Evolutionary conservation across 2,113 vertebrate species (phyloP), one percentile per base, ranked within the genome.

Genomic region (Xenus cinereus): DNA sequence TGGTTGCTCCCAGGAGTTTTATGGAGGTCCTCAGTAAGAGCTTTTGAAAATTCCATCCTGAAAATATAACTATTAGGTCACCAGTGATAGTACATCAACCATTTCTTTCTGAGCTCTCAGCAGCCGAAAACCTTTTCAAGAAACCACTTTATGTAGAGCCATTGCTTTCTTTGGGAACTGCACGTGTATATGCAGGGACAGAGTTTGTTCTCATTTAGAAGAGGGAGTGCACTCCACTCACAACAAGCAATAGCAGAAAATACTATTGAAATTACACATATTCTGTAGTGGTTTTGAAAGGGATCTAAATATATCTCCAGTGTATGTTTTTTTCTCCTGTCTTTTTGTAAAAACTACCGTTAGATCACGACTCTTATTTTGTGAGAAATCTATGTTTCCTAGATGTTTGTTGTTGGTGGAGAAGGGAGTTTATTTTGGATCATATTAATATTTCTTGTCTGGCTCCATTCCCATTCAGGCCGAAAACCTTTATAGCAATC

Each of bases 151-250:
- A 63, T 51, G 73, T 2, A 88, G 12, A 83, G 24, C 22, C 35
- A 81, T 60, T 4, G 1, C 60, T 82, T 91, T 93, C 62, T 84
- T 59, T 43, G 48, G 68, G 43, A 93, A 74, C n/a, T 60, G 46
- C 30, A 71, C 39, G 24, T 68, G 85, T 68, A 60, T 75, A 77
- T 68, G 79, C 86, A 90, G 54, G 41, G 54, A 90, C 30, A 67
- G 51, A 88, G 35, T 51, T 83, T 94, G 48, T 57, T 76, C 37
- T 76, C 64, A 94, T 95, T 86, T 94, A 91, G 78, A 92, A 77
- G 68, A 57, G 24, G 69, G 56, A 83, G 27, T 69, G 59, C 56
- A 60, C 69, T 67, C n/a, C 77, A 77, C 89, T 96, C 89, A 77
- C 27, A 93, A 21, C 1, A 5, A 90, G 74, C 32, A 78, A 67